phyloP scores from a whole-genome alignment of 2,888 invertebrate species.

The Anaspis maculata region DNA sequence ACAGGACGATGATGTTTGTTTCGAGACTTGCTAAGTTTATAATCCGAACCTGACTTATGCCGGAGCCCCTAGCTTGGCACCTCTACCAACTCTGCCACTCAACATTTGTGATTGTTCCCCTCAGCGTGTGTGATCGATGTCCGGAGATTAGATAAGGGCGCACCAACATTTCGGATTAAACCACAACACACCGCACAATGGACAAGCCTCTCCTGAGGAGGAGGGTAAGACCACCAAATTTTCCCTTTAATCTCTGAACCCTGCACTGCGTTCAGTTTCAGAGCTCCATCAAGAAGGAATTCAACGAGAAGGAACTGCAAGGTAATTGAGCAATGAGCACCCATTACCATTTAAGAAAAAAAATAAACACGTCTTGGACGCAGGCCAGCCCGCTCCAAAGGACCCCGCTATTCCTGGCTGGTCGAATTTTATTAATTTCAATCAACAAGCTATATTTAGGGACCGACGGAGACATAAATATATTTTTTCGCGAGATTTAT shows the following conservation, averaged over 20 bases:
- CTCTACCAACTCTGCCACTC: too few relatives aligned
- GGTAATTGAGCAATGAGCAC: conserved; percentile 24
- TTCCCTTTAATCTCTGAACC: too few relatives aligned
- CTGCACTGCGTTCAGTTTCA: conserved; percentile 20
- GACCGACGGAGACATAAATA: not conserved
- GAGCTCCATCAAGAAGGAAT: conserved; percentile 31
- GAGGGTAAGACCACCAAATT: too few relatives aligned
- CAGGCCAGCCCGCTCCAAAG: conserved; percentile 8
- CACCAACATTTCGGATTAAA: too few relatives aligned
- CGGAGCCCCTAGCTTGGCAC: too few relatives aligned
- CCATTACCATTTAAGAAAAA: conserved; percentile 3
- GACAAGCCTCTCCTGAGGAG: conserved; percentile 6
- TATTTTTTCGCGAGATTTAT: too few relatives aligned
- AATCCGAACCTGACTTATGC: too few relatives aligned
- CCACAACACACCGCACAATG: too few relatives aligned
- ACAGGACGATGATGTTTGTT: conserved; percentile 10
- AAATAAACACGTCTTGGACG: conserved; percentile 7
- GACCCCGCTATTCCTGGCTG: conserved; percentile 9
- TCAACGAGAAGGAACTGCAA: conserved; percentile 28
- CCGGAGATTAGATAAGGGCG: too few relatives aligned
- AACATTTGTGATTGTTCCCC: too few relatives aligned
- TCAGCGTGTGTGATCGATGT: too few relatives aligned
- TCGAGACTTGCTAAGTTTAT: conserved; percentile 10
- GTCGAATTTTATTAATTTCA: conserved; percentile 14
- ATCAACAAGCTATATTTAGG: conserved; percentile 11